Evolutionary conservation across 1,140 invertebrate species (phyloP), one percentile per base, ranked within the genome.

Genomic region (Asbolus verrucosus): DNA sequence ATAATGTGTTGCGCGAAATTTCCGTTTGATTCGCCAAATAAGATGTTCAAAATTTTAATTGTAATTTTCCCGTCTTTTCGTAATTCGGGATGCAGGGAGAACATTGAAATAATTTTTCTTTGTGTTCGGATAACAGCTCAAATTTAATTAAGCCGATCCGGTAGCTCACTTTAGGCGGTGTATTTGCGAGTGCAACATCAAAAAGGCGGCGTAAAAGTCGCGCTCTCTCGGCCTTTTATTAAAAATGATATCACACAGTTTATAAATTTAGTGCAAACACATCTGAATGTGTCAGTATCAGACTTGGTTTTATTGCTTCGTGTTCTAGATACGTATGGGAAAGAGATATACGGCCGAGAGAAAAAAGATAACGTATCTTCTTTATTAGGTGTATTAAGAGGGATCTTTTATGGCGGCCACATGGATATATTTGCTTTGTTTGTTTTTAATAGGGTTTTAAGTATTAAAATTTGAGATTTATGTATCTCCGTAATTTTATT

Each of bases 331-430:
- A 4, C 33, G 11, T 36, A n/a, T 36, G 33, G 5, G 33, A 11
- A 36, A 6, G 33, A 36, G 6, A 11, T 4, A 36, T 4, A 36
- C 33, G 33, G 33, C 33, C 24, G 33, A 5, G 33, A 36, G 5
- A n/a, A 36, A 5, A 11, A 36, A 36, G 33, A 36, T 11, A 36
- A 36, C 33, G 5, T 36, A 36, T 36, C 33, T 36, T n/a, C 11
- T 36, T 36, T 36, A 36, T 36, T 36, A 11, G 33, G 33, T 36
- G 33, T 36, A 36, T 36, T 36, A 36, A 36, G 33, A 36, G 33
- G 33, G 33, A n/a, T 36, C 33, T 36, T 36, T 36, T 36, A 36
- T n/a, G 33, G 11, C 33, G 33, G 33, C 33, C 33, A 11, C 33
- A 36, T 36, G 33, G 33, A 36, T 11, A 36, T 11, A 27, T 36